Evolutionary conservation across 2,797 vertebrate species (phyloP).

Genomic region (Poeciliopsis paucimaculata): DNA sequence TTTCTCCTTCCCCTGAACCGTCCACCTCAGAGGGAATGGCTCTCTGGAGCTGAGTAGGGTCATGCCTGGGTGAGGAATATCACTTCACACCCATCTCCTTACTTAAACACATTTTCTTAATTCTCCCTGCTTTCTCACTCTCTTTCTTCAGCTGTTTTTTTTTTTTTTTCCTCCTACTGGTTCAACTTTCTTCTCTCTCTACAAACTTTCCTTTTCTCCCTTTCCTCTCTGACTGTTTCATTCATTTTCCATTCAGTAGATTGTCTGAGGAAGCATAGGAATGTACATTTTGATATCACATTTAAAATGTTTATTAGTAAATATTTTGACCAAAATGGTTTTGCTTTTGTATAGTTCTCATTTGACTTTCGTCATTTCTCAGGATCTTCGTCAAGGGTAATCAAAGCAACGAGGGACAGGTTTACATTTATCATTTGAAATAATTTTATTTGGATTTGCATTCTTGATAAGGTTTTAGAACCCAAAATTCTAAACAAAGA

Average conservation of each 20-base stretch:
- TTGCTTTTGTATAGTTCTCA: background rate
- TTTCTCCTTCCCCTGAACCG: constrained; percentile 44
- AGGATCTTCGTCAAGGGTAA: background rate
- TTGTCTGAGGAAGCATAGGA: constrained; percentile 36
- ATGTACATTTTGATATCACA: constrained; percentile 19
- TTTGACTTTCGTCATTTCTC: background rate
- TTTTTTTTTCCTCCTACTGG: background rate
- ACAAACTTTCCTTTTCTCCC: background rate
- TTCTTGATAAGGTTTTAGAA: background rate
- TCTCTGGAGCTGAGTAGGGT: constrained; percentile 73
- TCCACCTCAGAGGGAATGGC: constrained; percentile 69
- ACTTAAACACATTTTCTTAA: constrained; percentile 41
- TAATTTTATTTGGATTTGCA: background rate
- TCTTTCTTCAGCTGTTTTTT: constrained; percentile 4
- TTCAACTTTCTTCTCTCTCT: background rate
- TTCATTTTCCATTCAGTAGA: constrained; percentile 21
- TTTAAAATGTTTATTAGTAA: background rate
- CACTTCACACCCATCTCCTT: constrained; percentile 68
- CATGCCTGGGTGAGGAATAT: constrained; percentile 81
- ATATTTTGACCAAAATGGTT: background rate
- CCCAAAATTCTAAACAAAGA: background rate
- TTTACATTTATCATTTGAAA: background rate
- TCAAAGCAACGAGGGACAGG: background rate
- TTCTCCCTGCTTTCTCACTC: constrained; percentile 22
- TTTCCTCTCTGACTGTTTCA: background rate